Evolutionary conservation across 1,140 invertebrate species (phyloP).

Genomic region (Spodoptera litura): DNA sequence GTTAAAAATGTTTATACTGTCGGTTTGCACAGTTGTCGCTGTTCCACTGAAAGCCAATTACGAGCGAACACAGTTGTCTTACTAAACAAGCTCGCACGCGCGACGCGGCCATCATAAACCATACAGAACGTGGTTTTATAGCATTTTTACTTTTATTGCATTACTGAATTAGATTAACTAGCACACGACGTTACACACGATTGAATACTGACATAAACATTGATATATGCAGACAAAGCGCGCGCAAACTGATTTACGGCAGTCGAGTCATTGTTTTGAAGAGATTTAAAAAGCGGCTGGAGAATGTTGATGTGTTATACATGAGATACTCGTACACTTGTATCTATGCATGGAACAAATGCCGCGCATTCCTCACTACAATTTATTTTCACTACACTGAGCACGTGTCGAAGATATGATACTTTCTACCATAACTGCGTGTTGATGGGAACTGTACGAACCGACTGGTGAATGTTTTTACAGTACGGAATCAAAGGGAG

Average conservation of each 20-base stretch:
- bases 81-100: neutral
- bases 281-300: neutral
- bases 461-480: slow-evolving; percentile 1
- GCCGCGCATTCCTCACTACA: neutral
- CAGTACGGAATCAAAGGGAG: neutral
- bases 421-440: neutral
- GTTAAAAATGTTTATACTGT: neutral
- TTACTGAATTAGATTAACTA: slow-evolving; percentile 58
- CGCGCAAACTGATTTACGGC: neutral
- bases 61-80: slow-evolving; percentile 4
- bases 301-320: neutral
- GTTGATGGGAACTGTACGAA: neutral
- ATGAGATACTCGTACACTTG: neutral
- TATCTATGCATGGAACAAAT: neutral
- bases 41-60: slow-evolving; percentile 2
- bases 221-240: neutral
- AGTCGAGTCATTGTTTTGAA: neutral
- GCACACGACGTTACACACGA: slow-evolving; percentile 3
- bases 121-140: slow-evolving; percentile 52
- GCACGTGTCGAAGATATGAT: neutral
- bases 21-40: neutral
- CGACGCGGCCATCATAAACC: slow-evolving; percentile 46
- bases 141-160: slow-evolving; percentile 56
- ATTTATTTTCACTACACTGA: neutral
- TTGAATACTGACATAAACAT: neutral